These are phyloP conservation scores for Stictocephala bisonia DNA, from an alignment of 2,888 invertebrate species.

Conservation along the genomic window DNA sequence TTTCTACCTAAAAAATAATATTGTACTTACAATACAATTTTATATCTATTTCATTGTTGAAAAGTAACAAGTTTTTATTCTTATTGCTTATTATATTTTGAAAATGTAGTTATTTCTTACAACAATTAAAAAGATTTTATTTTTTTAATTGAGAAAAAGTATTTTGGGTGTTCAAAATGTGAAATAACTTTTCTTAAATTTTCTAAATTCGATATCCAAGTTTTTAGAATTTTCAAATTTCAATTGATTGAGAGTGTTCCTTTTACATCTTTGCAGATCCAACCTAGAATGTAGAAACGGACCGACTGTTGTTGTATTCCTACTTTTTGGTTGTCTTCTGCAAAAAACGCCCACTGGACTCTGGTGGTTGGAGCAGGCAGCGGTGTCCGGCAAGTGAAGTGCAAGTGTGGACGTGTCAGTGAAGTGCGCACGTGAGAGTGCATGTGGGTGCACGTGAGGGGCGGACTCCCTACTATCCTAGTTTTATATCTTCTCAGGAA, in stretches of 20 bases:
- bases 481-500: conserved; percentile 51
- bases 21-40: too few species aligned
- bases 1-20: too few species aligned
- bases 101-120: too few species aligned
- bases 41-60: too few species aligned
- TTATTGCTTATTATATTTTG: too few species aligned
- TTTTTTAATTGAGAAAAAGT: background rate
- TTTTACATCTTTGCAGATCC: conserved; percentile 54
- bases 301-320: conserved; percentile 56
- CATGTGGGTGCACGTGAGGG: conserved; percentile 47
- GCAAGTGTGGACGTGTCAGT: conserved; percentile 50
- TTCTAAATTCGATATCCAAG: background rate
- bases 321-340: conserved; percentile 60
- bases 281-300: conserved; percentile 54
- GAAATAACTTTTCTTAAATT: background rate
- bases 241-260: conserved; percentile 34
- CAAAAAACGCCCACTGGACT: conserved; percentile 59
- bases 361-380: conserved; percentile 57
- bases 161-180: background rate
- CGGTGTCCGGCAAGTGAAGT: conserved; percentile 53
- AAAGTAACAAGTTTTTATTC: too few species aligned
- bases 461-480: conserved; percentile 45
- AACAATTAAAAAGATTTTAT: background rate
- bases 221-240: conserved; percentile 2
- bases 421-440: conserved; percentile 46